Evolutionary conservation across 2,113 vertebrate genomes (phyloP).

Genomic region (Leucoraja erinaceus): DNA sequence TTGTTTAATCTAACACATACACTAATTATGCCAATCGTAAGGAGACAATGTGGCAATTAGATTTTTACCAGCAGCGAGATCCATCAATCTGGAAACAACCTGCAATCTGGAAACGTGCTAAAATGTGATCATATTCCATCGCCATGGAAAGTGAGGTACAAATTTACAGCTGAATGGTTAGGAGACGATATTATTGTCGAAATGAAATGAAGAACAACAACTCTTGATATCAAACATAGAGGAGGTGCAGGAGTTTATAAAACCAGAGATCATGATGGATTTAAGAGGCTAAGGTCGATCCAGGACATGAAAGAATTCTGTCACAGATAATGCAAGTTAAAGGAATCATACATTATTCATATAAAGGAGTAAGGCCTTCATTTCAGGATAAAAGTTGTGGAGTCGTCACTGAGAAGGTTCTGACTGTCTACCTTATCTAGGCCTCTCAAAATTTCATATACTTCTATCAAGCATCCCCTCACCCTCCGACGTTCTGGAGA

Average conservation of each 20-base stretch:
- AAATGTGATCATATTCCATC: not conserved
- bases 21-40: not conserved
- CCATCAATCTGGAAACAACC: not conserved
- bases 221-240: not conserved
- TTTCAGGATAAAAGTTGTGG: constrained; percentile 24
- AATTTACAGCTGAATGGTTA: not conserved
- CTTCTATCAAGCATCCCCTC: too few species aligned
- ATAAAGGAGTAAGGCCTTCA: not conserved
- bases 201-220: not conserved
- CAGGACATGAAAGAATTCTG: not conserved
- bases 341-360: not conserved
- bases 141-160: not conserved
- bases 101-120: not conserved
- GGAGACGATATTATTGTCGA: not conserved
- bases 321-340: not conserved
- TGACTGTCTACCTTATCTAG: too few species aligned
- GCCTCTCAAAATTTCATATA: too few species aligned
- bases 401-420: not conserved
- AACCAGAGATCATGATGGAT: not conserved
- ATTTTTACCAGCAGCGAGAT: not conserved
- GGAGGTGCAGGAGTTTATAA: not conserved
- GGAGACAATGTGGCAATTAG: not conserved
- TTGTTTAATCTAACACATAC: too few species aligned
- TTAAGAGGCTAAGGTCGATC: not conserved
- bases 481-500: too few species aligned